Base-by-base conservation (phyloP, 2,888 invertebrate species). In the Trissolcus japonicus region DNA sequence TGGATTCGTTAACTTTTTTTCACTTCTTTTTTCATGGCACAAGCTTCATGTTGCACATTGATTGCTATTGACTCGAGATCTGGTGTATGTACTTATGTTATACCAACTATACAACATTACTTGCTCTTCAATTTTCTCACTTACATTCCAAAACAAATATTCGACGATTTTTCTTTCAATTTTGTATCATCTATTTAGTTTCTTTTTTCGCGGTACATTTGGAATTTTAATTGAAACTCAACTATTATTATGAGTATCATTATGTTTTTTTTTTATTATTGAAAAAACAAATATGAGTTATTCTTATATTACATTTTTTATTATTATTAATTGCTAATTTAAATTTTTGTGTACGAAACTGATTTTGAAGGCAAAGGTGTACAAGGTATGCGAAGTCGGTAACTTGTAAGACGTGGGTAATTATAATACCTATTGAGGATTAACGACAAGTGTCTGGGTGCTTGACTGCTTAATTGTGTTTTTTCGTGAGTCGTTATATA, bases 401-500 rank as follows among this genome's bases (percentile, higher is more conserved):
- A n/a, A 16, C 46, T n/a, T 56, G 55, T 50, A 50, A 62, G 53
- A 40, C 19, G 16, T 16, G 59, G 72, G 21, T 61, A 61, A 73
- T 73, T 74, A 62, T 51, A 61, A 62, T 53, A 48, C 40, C 56
- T 40, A 54, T 68, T 53, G 67, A 67, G 60, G 63, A 60, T 75
- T 54, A 68, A 75, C 68, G 68, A 68, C 75, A 63, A 54, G 59
- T 50, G 62, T 63, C 67, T 48, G 46, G 51, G 67, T 55, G 40
- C 50, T 57, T 59, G 75, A 75, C 68, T 68, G 57, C 63, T 76
- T 76, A 71, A 76, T 76, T 76, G 71, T 68, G 48, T 74, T 69
- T 78, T 71, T 62, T 75, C 61, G 55, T 76, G 68, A 19, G 66
- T 66, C 59, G 69, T 78, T 75, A 78, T 72, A 67, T 74, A 75